phyloP scores from a whole-genome alignment of 2,888 invertebrate genomes.

The Mechanitis mazaeus region DNA sequence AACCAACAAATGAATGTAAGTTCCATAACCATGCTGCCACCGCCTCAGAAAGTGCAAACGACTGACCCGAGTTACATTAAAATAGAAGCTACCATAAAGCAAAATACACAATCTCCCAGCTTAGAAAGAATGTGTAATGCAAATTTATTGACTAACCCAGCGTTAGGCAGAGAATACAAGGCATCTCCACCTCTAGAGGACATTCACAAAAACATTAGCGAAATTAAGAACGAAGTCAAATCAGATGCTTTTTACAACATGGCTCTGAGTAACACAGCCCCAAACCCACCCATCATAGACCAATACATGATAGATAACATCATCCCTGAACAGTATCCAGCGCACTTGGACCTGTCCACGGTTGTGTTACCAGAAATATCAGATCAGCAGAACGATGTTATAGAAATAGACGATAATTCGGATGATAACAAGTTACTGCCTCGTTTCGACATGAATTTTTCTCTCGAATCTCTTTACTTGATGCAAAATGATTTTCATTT shows the following conservation, averaged over 20 bases:
- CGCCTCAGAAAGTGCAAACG: constrained; percentile 58
- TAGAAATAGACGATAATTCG: constrained; percentile 70
- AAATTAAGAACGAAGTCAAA: constrained; percentile 69
- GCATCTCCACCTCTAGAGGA: constrained; percentile 69
- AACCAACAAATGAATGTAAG: constrained; percentile 63
- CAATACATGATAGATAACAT: constrained; percentile 66
- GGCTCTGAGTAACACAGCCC: constrained; percentile 41
- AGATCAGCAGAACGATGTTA: constrained; percentile 61
- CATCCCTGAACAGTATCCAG: constrained; percentile 61
- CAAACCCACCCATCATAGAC: constrained; percentile 59
- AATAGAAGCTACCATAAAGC: constrained; percentile 65
- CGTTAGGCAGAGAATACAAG: constrained; percentile 60
- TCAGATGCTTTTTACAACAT: constrained; percentile 63
- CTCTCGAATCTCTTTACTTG: constrained; percentile 60
- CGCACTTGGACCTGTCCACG: constrained; percentile 56
- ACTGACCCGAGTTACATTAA: constrained; percentile 71
- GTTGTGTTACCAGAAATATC: constrained; percentile 54
- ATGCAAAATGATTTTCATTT: constrained; percentile 71
- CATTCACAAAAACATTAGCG: constrained; percentile 65
- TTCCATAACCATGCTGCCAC: constrained; percentile 56
- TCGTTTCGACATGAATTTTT: constrained; percentile 64
- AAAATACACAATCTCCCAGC: constrained; percentile 67
- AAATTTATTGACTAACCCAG: constrained; percentile 52
- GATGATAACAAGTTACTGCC: constrained; percentile 66
- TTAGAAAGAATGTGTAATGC: constrained; percentile 67